phyloP scores from a whole-genome alignment of 2,797 vertebrate species.

The Pelochelys cantorii region DNA sequence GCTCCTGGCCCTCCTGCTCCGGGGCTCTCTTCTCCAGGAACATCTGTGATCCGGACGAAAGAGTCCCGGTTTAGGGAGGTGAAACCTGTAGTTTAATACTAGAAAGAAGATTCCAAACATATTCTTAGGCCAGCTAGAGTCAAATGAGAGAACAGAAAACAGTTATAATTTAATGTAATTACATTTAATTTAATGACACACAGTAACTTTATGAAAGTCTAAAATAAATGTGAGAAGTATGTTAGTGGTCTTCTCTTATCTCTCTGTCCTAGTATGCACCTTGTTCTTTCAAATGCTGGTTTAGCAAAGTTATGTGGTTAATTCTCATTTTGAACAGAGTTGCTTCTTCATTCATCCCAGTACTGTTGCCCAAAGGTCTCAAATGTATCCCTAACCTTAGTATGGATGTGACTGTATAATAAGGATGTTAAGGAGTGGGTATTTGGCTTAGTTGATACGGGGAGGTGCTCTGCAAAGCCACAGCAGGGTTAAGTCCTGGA shows the following conservation, averaged over 20 bases:
- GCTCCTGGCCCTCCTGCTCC: no score
- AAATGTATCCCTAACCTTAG: rapidly evolving
- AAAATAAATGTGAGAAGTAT: neutral
- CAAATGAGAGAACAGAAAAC: neutral
- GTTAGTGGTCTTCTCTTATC: neutral
- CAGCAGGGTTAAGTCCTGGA: no score
- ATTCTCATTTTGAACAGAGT: neutral
- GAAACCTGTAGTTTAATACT: neutral
- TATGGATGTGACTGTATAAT: constrained; percentile 2
- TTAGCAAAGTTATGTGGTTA: rapidly evolving
- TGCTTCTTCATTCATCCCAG: no score
- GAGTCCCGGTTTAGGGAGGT: no score
- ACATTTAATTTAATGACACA: neutral
- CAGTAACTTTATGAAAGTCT: neutral
- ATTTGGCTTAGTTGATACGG: no score
- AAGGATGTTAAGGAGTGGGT: no score
- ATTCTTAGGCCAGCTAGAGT: neutral
- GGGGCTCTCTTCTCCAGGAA: no score
- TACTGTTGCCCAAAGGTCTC: neutral
- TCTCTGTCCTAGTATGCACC: neutral
- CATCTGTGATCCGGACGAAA: no score
- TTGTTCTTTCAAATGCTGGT: neutral
- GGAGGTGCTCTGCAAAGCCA: no score
- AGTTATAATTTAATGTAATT: neutral
- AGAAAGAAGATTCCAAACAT: neutral